Conservation (phyloP, 2,797 vertebrate genomes). For the Neosalanx taihuensis region DNA sequence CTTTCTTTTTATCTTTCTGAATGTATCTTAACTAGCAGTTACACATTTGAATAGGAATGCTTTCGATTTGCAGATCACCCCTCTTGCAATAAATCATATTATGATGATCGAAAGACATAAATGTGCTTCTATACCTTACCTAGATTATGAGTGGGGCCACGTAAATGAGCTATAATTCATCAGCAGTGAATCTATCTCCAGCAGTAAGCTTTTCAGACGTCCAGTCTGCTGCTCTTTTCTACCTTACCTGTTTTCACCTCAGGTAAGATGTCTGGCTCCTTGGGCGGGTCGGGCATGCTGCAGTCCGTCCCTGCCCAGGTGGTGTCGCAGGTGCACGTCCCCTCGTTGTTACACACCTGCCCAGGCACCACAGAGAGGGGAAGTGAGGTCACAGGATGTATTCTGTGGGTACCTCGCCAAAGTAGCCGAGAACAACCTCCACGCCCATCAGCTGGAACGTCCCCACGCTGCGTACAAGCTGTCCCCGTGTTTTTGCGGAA, state of each 20-base stretch:
- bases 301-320: slow-evolving; percentile 99
- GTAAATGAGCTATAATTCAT: too few species aligned
- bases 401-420: too few species aligned
- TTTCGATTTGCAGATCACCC: too few species aligned
- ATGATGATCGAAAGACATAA: too few species aligned
- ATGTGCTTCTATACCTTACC: too few species aligned
- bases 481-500: not conserved
- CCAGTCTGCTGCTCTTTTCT: slow-evolving; percentile 42
- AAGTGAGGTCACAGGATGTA: not conserved
- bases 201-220: not conserved
- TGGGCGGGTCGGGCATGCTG: slow-evolving; percentile 94
- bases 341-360: slow-evolving; percentile 97
- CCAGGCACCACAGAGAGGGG: not conserved
- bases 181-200: not conserved
- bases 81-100: too few species aligned
- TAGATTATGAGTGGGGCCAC: too few species aligned
- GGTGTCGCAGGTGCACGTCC: slow-evolving; percentile 90
- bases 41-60: too few species aligned
- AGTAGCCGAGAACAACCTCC: not conserved
- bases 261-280: slow-evolving; percentile 67
- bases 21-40: too few species aligned
- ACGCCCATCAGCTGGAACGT: not conserved
- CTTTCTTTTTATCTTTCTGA: too few species aligned
- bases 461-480: not conserved
- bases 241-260: slow-evolving; percentile 92